A percentile compares a stretch with the other conserved stretches of the same genome.
phyloP scores from a whole-genome alignment of 2,888 invertebrate species.

The Carpatolechia fugitivella region DNA sequence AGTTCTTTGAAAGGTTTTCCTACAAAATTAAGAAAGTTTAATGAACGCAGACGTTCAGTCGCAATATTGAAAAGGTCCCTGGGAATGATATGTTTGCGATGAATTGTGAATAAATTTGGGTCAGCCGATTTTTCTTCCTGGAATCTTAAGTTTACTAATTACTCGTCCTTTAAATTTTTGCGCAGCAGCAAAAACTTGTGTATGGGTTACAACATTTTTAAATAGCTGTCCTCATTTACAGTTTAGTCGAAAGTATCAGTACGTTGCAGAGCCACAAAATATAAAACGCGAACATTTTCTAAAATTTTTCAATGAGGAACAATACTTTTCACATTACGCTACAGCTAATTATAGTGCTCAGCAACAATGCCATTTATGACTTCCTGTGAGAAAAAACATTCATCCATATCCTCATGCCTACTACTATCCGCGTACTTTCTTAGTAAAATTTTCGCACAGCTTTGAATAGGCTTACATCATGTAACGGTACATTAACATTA shows the following conservation, averaged over 20 bases:
- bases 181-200: not conserved
- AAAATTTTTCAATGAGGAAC: too few species aligned
- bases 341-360: not conserved
- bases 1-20: conserved; percentile 20
- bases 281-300: too few species aligned
- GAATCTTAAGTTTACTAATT: not conserved
- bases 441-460: not conserved
- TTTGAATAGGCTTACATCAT: not conserved
- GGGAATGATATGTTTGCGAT: conserved; percentile 11
- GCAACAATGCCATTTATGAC: not conserved
- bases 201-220: not conserved
- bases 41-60: conserved; percentile 31
- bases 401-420: too few species aligned
- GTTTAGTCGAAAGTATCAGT: too few species aligned
- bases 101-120: conserved; percentile 2
- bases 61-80: conserved; percentile 16
- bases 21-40: conserved; percentile 45
- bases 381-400: not conserved
- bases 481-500: too few species aligned
- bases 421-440: not conserved
- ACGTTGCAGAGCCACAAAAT: too few species aligned
- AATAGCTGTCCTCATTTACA: too few species aligned
- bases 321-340: too few species aligned
- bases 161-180: not conserved
- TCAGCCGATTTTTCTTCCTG: conserved; percentile 1